These are phyloP conservation scores for Drosophila quasianomalipes DNA, from an alignment of 2,888 invertebrate species.

Conservation along the genomic window DNA sequence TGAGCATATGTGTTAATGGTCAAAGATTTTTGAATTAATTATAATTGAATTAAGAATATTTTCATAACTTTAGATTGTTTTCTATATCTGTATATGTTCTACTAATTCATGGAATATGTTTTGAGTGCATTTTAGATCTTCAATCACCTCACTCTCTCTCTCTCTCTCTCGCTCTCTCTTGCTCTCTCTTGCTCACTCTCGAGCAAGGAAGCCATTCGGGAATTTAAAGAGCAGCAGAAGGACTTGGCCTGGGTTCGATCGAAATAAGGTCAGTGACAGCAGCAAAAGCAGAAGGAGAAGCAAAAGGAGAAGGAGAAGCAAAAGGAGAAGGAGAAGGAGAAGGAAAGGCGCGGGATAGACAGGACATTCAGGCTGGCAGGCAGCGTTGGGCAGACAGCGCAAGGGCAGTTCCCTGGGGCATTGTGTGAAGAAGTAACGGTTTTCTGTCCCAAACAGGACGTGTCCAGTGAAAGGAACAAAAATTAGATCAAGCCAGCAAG, in stretches of 20 bases:
- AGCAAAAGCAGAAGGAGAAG: slow-evolving; percentile 10
- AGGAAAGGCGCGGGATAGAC: slow-evolving; percentile 13
- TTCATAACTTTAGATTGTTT: not conserved
- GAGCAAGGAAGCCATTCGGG: not conserved
- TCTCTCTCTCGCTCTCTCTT: not conserved
- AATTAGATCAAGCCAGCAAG: slow-evolving; percentile 67
- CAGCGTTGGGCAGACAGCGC: slow-evolving; percentile 13
- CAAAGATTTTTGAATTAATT: not conserved
- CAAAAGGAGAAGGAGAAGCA: slow-evolving; percentile 4
- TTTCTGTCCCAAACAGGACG: slow-evolving; percentile 56
- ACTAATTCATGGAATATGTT: not conserved
- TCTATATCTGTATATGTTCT: not conserved
- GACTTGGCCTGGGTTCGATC: slow-evolving; percentile 44
- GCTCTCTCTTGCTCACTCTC: not conserved
- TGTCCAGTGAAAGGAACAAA: slow-evolving; percentile 49
- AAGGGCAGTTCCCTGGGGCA: slow-evolving; percentile 36
- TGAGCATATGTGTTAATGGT: too few relatives aligned
- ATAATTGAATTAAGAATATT: not conserved
- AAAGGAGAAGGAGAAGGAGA: not conserved
- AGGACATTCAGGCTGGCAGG: slow-evolving; percentile 44
- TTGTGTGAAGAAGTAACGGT: slow-evolving; percentile 55
- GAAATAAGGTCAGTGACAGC: slow-evolving; percentile 76
- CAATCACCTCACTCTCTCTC: not conserved
- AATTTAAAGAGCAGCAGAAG: not conserved
- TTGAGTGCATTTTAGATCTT: not conserved